These are phyloP conservation scores for Lethrus apterus DNA, from an alignment of 1,140 invertebrate species.

Conservation along the genomic window DNA sequence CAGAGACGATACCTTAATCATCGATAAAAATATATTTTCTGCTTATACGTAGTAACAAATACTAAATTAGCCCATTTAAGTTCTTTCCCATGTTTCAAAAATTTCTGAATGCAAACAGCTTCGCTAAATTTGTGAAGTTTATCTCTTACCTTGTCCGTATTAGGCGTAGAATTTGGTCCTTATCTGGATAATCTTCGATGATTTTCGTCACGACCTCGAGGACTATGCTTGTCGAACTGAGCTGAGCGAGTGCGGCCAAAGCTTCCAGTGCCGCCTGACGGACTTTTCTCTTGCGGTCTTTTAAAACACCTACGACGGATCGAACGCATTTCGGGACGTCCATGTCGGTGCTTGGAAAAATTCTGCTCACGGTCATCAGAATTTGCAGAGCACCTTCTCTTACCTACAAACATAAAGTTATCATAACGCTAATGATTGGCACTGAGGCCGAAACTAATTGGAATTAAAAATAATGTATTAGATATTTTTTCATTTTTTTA, in stretches of 20 bases:
- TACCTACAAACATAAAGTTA: slow-evolving; percentile 48
- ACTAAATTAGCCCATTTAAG: too few species aligned
- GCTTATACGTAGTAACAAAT: too few species aligned
- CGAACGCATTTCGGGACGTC: slow-evolving; percentile 56
- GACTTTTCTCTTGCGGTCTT: slow-evolving; percentile 64
- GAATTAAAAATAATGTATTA: background rate
- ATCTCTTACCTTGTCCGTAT: slow-evolving; percentile 42
- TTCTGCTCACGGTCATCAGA: slow-evolving; percentile 65
- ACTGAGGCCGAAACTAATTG: too few species aligned
- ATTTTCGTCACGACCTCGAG: slow-evolving; percentile 44
- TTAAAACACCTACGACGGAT: slow-evolving; percentile 50
- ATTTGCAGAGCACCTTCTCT: slow-evolving; percentile 72
- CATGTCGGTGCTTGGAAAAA: slow-evolving; percentile 75
- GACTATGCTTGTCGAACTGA: slow-evolving; percentile 50
- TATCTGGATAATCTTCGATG: slow-evolving; percentile 40
- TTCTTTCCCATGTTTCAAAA: too few species aligned
- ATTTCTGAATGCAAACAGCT: too few species aligned
- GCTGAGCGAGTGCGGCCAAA: slow-evolving; percentile 67
- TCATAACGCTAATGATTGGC: too few species aligned
- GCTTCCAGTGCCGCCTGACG: slow-evolving; percentile 75
- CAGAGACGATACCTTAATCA: too few species aligned
- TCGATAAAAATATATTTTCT: too few species aligned
- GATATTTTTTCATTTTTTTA: background rate
- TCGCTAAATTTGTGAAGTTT: too few species aligned
- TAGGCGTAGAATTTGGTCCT: slow-evolving; percentile 44